Percentiles rank a stretch among this genome's conserved stretches.
These are phyloP conservation scores for Anoura caudifer DNA, from an alignment of 2,113 vertebrate genomes.

Conservation along the genomic window DNA sequence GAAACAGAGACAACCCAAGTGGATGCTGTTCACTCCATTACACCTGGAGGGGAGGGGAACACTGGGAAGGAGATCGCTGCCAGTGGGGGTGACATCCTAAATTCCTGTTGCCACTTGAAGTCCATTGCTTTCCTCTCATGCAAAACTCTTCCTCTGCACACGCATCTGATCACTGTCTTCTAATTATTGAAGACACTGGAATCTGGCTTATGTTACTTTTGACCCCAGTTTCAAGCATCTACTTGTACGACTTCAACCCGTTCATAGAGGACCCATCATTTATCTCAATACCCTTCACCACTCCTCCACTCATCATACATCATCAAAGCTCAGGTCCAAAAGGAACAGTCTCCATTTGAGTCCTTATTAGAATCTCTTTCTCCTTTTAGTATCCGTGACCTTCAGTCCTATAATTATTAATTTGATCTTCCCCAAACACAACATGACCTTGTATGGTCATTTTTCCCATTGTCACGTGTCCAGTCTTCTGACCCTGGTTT, in stretches of 20 bases:
- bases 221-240: background rate
- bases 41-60: fast-evolving
- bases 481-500: background rate
- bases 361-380: background rate
- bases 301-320: background rate
- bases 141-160: background rate
- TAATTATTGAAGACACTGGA: background rate
- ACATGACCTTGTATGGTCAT: background rate
- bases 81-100: background rate
- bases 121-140: background rate
- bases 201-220: background rate
- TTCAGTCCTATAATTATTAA: background rate
- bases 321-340: background rate
- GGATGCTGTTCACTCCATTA: background rate
- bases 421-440: background rate
- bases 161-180: background rate
- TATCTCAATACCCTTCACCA: background rate
- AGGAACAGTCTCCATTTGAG: background rate
- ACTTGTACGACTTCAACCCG: background rate
- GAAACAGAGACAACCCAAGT: background rate
- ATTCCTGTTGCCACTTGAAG: background rate
- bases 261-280: background rate
- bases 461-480: background rate
- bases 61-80: background rate
- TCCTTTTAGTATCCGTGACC: background rate